These are phyloP conservation scores for Arizona elegans DNA, from an alignment of 2,113 vertebrate species.

Conservation along the genomic window DNA sequence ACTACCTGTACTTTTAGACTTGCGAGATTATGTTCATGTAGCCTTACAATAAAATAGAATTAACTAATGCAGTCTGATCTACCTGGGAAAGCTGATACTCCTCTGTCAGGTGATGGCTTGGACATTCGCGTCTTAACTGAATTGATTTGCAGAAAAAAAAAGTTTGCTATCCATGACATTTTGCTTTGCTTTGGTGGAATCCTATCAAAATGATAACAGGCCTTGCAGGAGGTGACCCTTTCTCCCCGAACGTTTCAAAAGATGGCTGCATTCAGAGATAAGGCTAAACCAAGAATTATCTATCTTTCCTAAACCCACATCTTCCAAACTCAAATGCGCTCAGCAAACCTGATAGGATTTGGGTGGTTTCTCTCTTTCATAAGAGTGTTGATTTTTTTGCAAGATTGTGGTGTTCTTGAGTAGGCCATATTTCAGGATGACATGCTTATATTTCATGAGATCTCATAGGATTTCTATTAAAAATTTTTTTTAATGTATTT, in stretches of 20 bases:
- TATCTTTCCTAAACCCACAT: neutral
- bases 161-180: neutral
- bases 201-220: neutral
- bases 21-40: neutral
- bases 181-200: neutral
- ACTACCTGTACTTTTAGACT: no score
- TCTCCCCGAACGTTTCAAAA: neutral
- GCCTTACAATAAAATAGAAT: neutral
- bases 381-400: neutral
- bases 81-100: neutral
- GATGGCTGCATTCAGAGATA: neutral
- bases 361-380: neutral
- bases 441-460: neutral
- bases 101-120: neutral
- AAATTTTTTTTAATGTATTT: neutral
- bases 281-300: neutral
- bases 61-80: neutral
- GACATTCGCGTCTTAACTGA: neutral
- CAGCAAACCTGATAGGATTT: neutral
- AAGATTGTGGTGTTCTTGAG: neutral
- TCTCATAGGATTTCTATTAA: neutral
- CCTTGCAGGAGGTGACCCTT: neutral
- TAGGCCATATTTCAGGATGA: neutral
- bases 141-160: neutral
- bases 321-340: neutral